Conservation (phyloP, 2,113 vertebrate genomes). For the human (Homo sapiens) region GRCh38 chr5:92801001-92801500, state of each 20-base stretch:
- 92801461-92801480: constrained; percentile 44
- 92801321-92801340: constrained; percentile 45
- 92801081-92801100: constrained; percentile 66
- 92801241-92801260: constrained; percentile 67
- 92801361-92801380: constrained; percentile 75
- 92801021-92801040: neutral
- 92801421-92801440: constrained; percentile 65
- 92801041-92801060: neutral
- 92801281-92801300: constrained; percentile 61
- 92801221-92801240: constrained; percentile 52
- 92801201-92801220: constrained; percentile 68
- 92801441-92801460: constrained; percentile 55
- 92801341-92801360: constrained; percentile 68
- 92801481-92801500: neutral
- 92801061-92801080: neutral
- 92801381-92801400: constrained; percentile 71
- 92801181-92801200: constrained; percentile 60
- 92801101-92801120: constrained; percentile 69
- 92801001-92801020: neutral
- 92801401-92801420: constrained; percentile 46
- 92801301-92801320: constrained; percentile 73
- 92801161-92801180: constrained; percentile 61
- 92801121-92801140: constrained; percentile 29
- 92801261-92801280: constrained; percentile 33
- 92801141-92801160: neutral